These are phyloP conservation scores for Metacarcinus magister DNA, from an alignment of 2,888 invertebrate species.

Conservation along the genomic window DNA sequence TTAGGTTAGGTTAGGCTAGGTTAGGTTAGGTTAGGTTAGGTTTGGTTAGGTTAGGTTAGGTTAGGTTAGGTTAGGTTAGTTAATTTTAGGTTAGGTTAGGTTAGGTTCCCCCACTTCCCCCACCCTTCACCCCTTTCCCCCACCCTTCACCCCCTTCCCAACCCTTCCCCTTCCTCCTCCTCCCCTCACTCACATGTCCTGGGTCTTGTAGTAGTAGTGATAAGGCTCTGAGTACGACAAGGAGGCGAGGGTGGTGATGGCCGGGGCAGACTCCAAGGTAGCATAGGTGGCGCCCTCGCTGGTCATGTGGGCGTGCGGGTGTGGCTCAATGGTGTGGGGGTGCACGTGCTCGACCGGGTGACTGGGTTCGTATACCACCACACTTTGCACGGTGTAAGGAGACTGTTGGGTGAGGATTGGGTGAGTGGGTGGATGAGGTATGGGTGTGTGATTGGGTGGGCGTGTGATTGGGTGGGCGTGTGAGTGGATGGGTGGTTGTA, in stretches of 20 bases:
- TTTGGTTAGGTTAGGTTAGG: neutral
- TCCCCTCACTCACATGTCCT: slow-evolving; percentile 46
- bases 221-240: slow-evolving; percentile 70
- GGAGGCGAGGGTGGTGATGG: slow-evolving; percentile 77
- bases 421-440: neutral
- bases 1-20: neutral
- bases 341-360: slow-evolving; percentile 73
- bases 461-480: neutral
- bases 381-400: slow-evolving; percentile 69
- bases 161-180: neutral
- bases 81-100: neutral
- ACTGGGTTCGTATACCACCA: slow-evolving; percentile 73
- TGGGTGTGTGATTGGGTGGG: neutral
- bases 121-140: neutral
- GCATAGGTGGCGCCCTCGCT: slow-evolving; percentile 79
- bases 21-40: neutral
- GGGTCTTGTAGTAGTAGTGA: slow-evolving; percentile 73
- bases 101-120: neutral
- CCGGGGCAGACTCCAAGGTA: slow-evolving; percentile 76
- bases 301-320: slow-evolving; percentile 74
- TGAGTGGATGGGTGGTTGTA: neutral
- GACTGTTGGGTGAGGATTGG: neutral
- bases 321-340: slow-evolving; percentile 66
- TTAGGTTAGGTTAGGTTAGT: neutral
- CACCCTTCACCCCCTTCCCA: neutral